Conservation (phyloP, 2,797 vertebrate species). For the Diplodus puntazzo region DNA sequence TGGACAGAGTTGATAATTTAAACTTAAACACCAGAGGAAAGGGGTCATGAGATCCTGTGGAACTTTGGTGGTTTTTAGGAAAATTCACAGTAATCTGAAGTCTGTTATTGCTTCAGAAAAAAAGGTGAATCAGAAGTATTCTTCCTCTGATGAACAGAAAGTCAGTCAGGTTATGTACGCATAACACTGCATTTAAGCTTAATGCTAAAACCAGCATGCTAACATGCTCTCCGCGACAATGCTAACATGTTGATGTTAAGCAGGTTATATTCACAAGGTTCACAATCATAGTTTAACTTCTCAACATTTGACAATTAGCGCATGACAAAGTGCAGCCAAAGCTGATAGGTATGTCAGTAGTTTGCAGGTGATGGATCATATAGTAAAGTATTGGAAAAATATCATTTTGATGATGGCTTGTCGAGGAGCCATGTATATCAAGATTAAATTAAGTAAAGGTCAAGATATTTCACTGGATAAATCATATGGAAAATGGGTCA, state of each 20-base stretch:
- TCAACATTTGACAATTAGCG: not conserved
- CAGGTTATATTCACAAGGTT: not conserved
- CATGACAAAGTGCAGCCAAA: not conserved
- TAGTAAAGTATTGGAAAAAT: not conserved
- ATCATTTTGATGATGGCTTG: not conserved
- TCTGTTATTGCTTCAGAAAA: not conserved
- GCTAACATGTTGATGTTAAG: not conserved
- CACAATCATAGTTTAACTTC: not conserved
- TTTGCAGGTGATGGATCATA: not conserved
- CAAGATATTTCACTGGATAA: not conserved
- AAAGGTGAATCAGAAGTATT: not conserved
- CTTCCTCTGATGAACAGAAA: not conserved
- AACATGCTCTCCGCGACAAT: not conserved
- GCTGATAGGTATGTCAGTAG: not conserved
- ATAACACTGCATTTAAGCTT: not conserved
- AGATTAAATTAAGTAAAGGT: not conserved
- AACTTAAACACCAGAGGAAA: not conserved
- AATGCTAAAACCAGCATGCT: not conserved
- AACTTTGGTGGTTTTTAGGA: not conserved
- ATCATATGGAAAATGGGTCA: too few species aligned
- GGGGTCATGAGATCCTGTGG: not conserved
- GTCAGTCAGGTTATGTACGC: not conserved
- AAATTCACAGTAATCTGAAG: not conserved
- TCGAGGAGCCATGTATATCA: not conserved
- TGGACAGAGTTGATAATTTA: not conserved